Evolutionary conservation across 2,888 invertebrate species (phyloP).

Genomic region (Odontothrips loti): DNA sequence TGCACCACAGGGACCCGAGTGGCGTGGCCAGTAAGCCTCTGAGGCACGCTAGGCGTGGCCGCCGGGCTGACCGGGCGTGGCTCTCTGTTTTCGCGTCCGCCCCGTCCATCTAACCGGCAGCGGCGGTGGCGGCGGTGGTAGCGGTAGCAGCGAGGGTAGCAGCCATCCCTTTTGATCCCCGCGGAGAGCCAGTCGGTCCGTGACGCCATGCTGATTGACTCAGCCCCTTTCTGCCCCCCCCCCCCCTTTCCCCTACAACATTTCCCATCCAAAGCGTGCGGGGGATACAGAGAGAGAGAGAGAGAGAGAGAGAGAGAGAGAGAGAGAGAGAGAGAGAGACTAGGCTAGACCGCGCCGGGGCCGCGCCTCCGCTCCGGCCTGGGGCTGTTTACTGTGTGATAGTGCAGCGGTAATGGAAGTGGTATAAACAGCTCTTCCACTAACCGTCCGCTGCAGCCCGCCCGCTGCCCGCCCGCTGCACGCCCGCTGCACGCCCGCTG

Average conservation of each 20-base stretch:
- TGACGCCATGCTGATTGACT: conserved; percentile 11
- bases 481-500: background rate
- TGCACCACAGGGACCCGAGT: too few relatives aligned
- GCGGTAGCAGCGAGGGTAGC: too few relatives aligned
- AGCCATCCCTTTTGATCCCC: background rate
- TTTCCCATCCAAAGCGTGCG: background rate
- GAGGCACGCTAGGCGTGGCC: too few relatives aligned
- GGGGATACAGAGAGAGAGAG: too few relatives aligned
- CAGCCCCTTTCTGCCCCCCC: background rate
- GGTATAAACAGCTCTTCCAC: conserved; percentile 23
- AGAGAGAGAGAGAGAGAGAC: too few relatives aligned
- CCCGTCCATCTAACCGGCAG: too few relatives aligned
- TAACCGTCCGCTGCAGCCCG: background rate
- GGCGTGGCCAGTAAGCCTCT: too few relatives aligned
- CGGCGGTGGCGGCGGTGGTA: too few relatives aligned
- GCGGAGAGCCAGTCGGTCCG: background rate
- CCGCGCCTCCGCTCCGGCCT: background rate
- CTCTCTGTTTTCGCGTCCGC: too few relatives aligned
- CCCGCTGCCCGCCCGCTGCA: background rate
- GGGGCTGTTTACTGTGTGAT: conserved; percentile 22
- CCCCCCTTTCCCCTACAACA: background rate
- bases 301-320: too few relatives aligned
- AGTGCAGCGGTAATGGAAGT: conserved; percentile 16
- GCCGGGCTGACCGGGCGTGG: too few relatives aligned
- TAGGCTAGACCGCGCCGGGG: background rate